Base-by-base conservation (phyloP, 2,888 invertebrate genomes). In the Tolmerus cingulatus region DNA sequence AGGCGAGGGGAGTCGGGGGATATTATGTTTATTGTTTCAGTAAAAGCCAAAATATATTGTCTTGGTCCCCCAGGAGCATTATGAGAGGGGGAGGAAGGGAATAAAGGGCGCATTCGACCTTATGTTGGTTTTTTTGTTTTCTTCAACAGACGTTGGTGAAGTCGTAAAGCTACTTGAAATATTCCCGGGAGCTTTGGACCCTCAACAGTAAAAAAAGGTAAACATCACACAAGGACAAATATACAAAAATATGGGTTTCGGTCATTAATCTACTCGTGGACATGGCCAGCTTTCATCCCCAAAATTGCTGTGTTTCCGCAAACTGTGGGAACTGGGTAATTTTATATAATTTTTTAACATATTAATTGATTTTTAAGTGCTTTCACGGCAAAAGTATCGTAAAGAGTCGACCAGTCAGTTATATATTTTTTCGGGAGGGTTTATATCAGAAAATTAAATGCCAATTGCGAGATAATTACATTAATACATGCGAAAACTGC, bases 11-110 rank as follows among this genome's bases (percentile, higher is more conserved):
- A 37, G 77, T 37, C 40, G 14, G 37, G 43, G 43, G 19, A 23
- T 78, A 78, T 78, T 78, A 46, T 78, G 78, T 78, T 78, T 78
- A 78, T 78, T 78, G 78, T 78, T 78, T 78, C 78, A 78, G 37
- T 23, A 78, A 78, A 78, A 46, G 40, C 7, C 78, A 19, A 78
- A 40, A 78, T 78, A 16, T 78, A 43, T 78, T 78, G 43, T 12
- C n/a, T 8, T 19, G 66, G 7, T 66, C 66, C 27, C 76, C 78
- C 40, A 27, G 43, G 78, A 78, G 78, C 43, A 78, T n/a, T n/a
- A 78, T 78, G 16, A 78, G n/a, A 23, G 19, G 12, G 23, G 19
- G 5, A 23, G 2, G n/a, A 14, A 40, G 78, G 78, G 40, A 76
- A 76, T 76, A 37, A 76, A 76, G 34, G 76, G 27, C 37, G 14